Evolutionary conservation across 2,113 vertebrate species (phyloP), one percentile per base, ranked within the genome.

Genomic region (Chionomys nivalis): DNA sequence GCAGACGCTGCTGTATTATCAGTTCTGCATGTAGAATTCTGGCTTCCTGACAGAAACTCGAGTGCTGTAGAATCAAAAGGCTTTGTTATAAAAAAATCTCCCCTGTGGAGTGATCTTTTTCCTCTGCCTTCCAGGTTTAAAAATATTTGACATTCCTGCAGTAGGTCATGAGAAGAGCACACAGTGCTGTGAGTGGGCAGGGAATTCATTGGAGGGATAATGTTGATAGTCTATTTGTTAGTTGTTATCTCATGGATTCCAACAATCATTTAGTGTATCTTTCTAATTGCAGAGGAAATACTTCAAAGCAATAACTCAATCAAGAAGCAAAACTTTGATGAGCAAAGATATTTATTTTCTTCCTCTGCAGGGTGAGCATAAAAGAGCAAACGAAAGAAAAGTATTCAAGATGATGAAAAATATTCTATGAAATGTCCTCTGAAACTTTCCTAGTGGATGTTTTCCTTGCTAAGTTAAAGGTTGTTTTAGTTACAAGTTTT

Each of bases 401-500:
- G 13, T 5, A 1, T 63, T 85, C 68, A 52, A 90, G 91, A 85
- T 92, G 63, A 68, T 31, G 44, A 21, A 55, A 96, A 87, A 33
- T 21, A 44, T 13, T 81, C 52, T 47, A 36, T 75, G 42, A 77
- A 63, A 66, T 65, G 36, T 82, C 63, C 87, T 96, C 96, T 89
- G 28, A 93, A 93, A 70, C 26, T 85, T 95, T 61, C 14, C 70
- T 58, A 58, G 81, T 94, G 49, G 95, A 65, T 94, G 39, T 93
- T 63, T n/a, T 44, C n/a, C 11, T 97, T 89, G 19, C 33, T 93
- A 72, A 94, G 75, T 94, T 91, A 94, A 78, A 73, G 66, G 47
- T 88, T 91, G 77, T 94, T 97, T 96, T 94, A 96, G 55, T 72
- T 96, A 83, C 97, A 97, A 98, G 83, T 19, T 81, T 96, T 1